phyloP scores from a whole-genome alignment of 2,797 vertebrate genomes.

The Carduelis carduelis region DNA sequence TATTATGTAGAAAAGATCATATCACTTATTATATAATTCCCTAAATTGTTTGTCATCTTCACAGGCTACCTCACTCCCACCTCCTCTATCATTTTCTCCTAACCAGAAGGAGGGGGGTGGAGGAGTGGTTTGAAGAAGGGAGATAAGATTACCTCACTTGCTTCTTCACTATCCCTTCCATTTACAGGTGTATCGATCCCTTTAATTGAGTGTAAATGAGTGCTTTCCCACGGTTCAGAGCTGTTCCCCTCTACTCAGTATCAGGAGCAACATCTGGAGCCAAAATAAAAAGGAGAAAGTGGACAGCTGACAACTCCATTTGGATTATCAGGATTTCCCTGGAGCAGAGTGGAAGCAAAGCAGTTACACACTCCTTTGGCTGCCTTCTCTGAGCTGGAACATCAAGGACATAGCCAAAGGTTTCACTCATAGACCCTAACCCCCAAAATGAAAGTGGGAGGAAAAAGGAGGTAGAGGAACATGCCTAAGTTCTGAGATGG shows the following conservation, averaged over 20 bases:
- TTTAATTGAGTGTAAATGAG: background rate
- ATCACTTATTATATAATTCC: background rate
- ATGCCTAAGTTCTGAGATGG: background rate
- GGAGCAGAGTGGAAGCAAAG: background rate
- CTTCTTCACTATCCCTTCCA: background rate
- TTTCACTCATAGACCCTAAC: background rate
- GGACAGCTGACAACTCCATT: background rate
- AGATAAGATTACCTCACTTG: background rate
- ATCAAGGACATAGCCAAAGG: background rate
- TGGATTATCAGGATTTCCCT: background rate
- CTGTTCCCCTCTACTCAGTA: background rate
- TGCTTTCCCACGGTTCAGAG: background rate
- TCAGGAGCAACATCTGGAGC: background rate
- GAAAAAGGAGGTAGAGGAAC: background rate
- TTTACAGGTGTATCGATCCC: background rate
- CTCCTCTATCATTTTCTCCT: background rate
- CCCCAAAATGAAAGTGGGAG: background rate
- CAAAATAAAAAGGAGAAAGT: background rate
- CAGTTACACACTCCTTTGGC: background rate
- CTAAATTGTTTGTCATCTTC: background rate
- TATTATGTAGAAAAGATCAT: background rate
- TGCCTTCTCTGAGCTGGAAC: background rate
- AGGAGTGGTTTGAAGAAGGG: background rate
- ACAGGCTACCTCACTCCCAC: background rate
- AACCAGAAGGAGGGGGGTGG: fast-evolving